Conservation (phyloP, 2,797 vertebrate genomes). For the Thripadectes ignobilis region DNA sequence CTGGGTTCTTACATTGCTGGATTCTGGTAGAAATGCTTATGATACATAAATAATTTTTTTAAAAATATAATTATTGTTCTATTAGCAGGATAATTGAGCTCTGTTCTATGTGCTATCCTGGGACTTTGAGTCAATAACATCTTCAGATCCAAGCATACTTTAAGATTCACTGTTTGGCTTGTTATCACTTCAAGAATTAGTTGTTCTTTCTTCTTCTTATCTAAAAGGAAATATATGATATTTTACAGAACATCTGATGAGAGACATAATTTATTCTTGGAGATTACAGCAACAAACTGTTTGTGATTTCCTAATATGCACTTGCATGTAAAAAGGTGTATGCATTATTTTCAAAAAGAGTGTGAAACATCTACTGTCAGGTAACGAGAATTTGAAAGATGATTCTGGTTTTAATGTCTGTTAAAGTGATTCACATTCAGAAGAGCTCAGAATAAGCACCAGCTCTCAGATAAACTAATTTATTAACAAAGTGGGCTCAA, state of each 20-base stretch:
- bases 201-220: background rate
- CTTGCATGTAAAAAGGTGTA: background rate
- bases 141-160: background rate
- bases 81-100: background rate
- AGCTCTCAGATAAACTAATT: background rate
- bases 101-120: background rate
- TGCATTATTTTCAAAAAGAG: background rate
- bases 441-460: background rate
- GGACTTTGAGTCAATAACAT: background rate
- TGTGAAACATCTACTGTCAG: background rate
- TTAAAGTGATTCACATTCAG: background rate
- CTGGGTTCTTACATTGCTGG: background rate
- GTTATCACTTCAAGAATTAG: background rate
- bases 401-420: background rate
- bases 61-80: background rate
- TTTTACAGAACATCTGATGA: slow-evolving; percentile 11
- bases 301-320: background rate
- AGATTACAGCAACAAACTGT: slow-evolving; percentile 19
- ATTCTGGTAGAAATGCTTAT: background rate
- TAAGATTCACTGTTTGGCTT: background rate
- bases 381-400: slow-evolving; percentile 9
- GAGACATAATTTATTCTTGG: background rate
- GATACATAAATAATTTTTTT: background rate
- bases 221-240: slow-evolving; percentile 18
- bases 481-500: background rate